Conservation (phyloP, 2,797 vertebrate genomes). For the Pelochelys cantorii region DNA sequence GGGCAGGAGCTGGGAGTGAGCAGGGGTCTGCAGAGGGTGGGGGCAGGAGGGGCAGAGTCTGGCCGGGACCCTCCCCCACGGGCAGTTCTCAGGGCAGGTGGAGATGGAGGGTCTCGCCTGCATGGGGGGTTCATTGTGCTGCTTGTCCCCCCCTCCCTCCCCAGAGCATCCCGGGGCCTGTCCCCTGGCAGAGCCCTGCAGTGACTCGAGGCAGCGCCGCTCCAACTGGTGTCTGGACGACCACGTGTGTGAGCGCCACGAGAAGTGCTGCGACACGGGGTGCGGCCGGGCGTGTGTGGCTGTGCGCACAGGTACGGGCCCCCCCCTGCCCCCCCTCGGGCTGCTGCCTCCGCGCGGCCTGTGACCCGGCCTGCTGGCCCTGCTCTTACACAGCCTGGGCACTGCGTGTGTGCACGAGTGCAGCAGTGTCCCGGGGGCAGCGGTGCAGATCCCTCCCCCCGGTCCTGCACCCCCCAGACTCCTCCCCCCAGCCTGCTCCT, state of each 20-base stretch:
- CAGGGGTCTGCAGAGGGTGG: background rate
- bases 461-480: too few species aligned
- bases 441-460: background rate
- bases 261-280: background rate
- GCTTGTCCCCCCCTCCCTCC: background rate
- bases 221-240: background rate
- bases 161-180: background rate
- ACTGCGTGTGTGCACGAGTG: background rate
- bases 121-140: background rate
- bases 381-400: too few species aligned
- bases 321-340: background rate
- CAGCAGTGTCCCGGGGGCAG: background rate
- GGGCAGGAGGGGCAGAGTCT: background rate
- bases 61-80: background rate
- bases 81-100: background rate
- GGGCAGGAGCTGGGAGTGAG: background rate
- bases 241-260: background rate
- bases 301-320: background rate
- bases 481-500: too few species aligned
- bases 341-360: background rate
- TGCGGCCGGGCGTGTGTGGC: background rate
- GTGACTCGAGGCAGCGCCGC: background rate
- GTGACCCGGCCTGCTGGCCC: too few species aligned
- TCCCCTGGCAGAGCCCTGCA: background rate
- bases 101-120: background rate